These are phyloP conservation scores for Olivierus martensii DNA, from an alignment of 1,140 invertebrate species.

Conservation along the genomic window DNA sequence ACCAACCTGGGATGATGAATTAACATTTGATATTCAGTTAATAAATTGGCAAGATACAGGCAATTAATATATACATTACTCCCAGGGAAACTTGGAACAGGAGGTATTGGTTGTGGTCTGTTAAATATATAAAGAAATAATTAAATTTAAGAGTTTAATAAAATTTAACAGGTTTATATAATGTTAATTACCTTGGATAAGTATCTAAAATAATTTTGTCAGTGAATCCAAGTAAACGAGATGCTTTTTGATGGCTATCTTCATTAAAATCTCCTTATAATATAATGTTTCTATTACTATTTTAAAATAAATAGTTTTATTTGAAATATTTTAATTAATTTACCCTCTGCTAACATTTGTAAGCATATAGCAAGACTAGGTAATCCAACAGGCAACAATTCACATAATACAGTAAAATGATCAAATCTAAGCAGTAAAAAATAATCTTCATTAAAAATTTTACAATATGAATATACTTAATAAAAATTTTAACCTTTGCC, in stretches of 20 bases:
- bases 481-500: slow-evolving; percentile 25
- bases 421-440: slow-evolving; percentile 27
- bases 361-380: slow-evolving; percentile 32
- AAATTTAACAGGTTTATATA: background rate
- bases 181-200: slow-evolving; percentile 10
- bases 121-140: background rate
- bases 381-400: slow-evolving; percentile 32
- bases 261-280: slow-evolving; percentile 13
- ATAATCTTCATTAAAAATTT: background rate
- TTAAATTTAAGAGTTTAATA: background rate
- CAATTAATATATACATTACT: background rate
- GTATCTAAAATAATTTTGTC: slow-evolving; percentile 10
- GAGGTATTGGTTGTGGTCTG: background rate
- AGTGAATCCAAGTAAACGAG: slow-evolving; percentile 8
- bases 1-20: background rate
- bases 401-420: slow-evolving; percentile 34
- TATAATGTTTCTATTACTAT: no score
- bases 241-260: slow-evolving; percentile 10
- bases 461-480: background rate
- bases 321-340: background rate
- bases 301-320: no score
- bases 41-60: slow-evolving; percentile 12
- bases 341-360: slow-evolving; percentile 13
- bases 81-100: background rate
- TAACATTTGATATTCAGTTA: slow-evolving; percentile 13